phyloP scores from a whole-genome alignment of 2,888 invertebrate species.

The Laspeyria flexula region DNA sequence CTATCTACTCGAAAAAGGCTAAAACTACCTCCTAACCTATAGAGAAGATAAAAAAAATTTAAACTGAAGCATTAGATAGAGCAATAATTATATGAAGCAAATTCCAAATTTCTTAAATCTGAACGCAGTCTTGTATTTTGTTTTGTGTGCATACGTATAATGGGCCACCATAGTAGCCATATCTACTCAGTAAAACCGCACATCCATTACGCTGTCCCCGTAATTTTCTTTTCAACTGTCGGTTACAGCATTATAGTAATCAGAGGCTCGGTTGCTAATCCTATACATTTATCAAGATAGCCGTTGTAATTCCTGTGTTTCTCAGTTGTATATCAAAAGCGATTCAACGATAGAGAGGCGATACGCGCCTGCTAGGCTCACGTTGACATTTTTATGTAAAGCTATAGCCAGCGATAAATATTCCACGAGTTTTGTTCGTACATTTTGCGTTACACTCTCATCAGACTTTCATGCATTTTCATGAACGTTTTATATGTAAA shows the following conservation, averaged over 20 bases:
- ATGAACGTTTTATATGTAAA: slow-evolving; percentile 42
- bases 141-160: not conserved
- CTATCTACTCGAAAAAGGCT: too few relatives aligned
- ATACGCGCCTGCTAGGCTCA: slow-evolving; percentile 59
- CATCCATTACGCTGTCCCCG: too few relatives aligned
- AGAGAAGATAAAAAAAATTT: too few relatives aligned
- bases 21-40: too few relatives aligned
- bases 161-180: not conserved
- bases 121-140: not conserved
- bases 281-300: slow-evolving; percentile 36
- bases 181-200: too few relatives aligned
- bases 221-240: slow-evolving; percentile 1
- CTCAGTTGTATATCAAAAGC: slow-evolving; percentile 51
- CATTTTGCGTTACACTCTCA: slow-evolving; percentile 42
- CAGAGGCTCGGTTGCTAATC: slow-evolving; percentile 23
- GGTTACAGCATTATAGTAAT: slow-evolving; percentile 10
- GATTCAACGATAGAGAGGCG: slow-evolving; percentile 55
- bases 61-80: too few relatives aligned
- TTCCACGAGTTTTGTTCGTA: slow-evolving; percentile 50
- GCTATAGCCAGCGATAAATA: slow-evolving; percentile 73
- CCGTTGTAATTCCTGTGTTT: slow-evolving; percentile 45
- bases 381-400: slow-evolving; percentile 78
- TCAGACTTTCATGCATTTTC: slow-evolving; percentile 53
- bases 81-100: too few relatives aligned
- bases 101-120: too few relatives aligned